Conservation (phyloP, 2,113 vertebrate species). For the Calidris pugnax region DNA sequence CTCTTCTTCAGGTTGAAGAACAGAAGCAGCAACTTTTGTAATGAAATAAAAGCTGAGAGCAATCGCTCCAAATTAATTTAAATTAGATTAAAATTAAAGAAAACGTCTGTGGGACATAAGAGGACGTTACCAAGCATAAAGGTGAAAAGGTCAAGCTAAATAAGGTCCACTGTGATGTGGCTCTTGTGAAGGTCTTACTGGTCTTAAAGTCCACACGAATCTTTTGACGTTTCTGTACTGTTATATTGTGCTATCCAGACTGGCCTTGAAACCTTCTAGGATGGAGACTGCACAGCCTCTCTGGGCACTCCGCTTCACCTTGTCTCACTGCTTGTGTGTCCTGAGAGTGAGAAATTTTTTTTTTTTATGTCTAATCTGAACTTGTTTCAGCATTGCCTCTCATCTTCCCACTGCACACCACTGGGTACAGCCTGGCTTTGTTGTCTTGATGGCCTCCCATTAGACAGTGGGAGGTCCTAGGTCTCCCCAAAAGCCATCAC, state of each 20-base stretch:
- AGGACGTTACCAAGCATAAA: background rate
- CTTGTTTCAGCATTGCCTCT: background rate
- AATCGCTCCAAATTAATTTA: background rate
- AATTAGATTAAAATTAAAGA: background rate
- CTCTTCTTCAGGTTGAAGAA: background rate
- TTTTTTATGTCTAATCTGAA: background rate
- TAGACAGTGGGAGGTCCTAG: background rate
- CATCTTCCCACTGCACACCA: background rate
- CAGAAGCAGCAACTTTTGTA: background rate
- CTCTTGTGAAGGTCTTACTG: background rate
- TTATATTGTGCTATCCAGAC: background rate
- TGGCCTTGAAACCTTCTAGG: background rate
- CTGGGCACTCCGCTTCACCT: background rate
- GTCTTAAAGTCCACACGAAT: background rate
- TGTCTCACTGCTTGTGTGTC: background rate
- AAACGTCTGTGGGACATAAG: background rate
- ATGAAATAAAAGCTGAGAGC: background rate
- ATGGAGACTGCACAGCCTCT: background rate
- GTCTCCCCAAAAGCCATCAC: background rate
- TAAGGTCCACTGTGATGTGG: background rate
- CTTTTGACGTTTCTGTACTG: fast-evolving
- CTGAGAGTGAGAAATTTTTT: background rate
- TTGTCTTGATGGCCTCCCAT: background rate
- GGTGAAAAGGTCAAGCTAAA: background rate
- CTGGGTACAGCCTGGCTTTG: background rate